Conservation (phyloP, 2,797 vertebrate genomes). For the Sebastes variabilis region DNA sequence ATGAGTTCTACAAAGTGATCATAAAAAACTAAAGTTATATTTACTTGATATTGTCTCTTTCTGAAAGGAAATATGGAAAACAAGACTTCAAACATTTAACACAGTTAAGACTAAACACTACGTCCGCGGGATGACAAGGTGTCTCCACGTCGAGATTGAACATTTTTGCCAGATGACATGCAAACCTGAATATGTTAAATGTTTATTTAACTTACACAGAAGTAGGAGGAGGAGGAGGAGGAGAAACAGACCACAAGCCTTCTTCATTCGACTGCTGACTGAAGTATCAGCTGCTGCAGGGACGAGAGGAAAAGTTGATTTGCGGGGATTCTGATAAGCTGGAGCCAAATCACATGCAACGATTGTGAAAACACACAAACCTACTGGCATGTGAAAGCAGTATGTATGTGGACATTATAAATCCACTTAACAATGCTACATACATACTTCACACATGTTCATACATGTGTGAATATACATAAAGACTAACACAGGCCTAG, state of each 20-base stretch:
- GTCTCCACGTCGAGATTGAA: not conserved
- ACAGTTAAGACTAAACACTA: not conserved
- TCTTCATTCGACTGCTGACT: conserved; percentile 41
- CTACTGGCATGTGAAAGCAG: not conserved
- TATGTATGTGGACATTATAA: not conserved
- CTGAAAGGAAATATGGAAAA: not conserved
- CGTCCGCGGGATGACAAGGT: not conserved
- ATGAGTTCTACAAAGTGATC: not conserved
- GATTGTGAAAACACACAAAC: conserved; percentile 5
- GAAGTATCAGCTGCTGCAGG: conserved; percentile 43
- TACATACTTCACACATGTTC: not conserved
- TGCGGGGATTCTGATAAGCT: conserved; percentile 29
- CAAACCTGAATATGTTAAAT: not conserved
- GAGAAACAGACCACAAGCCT: conserved; percentile 39
- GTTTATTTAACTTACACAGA: conserved; percentile 64
- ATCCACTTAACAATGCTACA: not conserved
- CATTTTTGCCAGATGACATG: not conserved
- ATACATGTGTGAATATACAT: not conserved
- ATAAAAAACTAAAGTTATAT: not conserved
- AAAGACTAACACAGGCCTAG: not conserved
- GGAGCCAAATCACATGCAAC: conserved; percentile 39
- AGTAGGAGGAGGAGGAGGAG: conserved; percentile 50
- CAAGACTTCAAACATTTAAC: not conserved
- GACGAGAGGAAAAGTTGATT: conserved; percentile 5
- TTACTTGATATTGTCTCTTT: not conserved